Percentiles rank a stretch among this genome's conserved stretches.
Evolutionary conservation across 1,140 invertebrate genomes (phyloP).

Genomic region (Eriocheir sinensis): DNA sequence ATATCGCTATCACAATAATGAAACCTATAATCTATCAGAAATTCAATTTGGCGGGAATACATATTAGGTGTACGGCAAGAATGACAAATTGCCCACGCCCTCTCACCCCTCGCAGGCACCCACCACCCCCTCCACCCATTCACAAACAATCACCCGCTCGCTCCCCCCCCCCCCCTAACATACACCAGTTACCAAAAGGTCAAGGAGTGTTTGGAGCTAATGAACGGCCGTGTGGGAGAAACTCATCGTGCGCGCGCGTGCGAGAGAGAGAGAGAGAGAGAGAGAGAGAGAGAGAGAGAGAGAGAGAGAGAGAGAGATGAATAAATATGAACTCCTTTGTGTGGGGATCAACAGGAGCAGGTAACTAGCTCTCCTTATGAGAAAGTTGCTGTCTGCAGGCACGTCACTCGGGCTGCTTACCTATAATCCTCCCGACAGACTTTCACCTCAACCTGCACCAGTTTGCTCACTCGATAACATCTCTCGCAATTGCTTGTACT

Average conservation of each 20-base stretch:
- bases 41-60: conserved; percentile 1
- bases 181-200: conserved; percentile 4
- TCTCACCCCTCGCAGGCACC: background rate
- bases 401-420: background rate
- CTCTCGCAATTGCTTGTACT: background rate
- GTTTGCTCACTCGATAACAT: background rate
- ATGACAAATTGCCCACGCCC: conserved; percentile 4
- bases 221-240: background rate
- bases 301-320: conserved; percentile 36
- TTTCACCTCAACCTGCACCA: conserved; percentile 11
- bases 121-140: background rate
- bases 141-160: background rate
- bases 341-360: background rate
- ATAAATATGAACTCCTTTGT: background rate
- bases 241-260: background rate
- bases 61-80: background rate
- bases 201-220: conserved; percentile 3
- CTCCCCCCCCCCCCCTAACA: background rate
- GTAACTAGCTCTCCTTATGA: background rate
- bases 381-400: background rate
- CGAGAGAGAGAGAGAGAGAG: conserved; percentile 40
- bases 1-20: background rate
- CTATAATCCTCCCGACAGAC: background rate
- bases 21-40: background rate
- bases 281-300: conserved; percentile 51